Percentiles rank a stretch among this genome's conserved stretches.
Conservation (phyloP, 2,888 invertebrate genomes). For the Heliconius cydno region DNA sequence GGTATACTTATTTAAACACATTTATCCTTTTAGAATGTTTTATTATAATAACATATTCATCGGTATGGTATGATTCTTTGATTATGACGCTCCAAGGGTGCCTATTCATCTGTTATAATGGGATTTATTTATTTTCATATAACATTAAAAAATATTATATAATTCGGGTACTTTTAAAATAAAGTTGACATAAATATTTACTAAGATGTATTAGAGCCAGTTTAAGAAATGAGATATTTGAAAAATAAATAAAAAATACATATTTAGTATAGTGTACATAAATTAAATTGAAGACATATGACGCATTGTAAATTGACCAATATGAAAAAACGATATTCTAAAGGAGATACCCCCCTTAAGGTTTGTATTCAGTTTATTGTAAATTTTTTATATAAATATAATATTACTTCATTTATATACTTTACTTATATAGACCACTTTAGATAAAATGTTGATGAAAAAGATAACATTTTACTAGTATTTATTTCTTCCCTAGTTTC, state of each 20-base stretch:
- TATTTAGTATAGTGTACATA: neutral
- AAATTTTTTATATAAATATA: neutral
- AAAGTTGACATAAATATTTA: constrained; percentile 5
- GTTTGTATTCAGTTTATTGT: constrained; percentile 14
- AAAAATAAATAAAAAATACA: neutral
- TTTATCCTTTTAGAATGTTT: too few species aligned
- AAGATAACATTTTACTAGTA: neutral
- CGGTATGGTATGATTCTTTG: too few species aligned
- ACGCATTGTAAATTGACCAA: constrained; percentile 4
- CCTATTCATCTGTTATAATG: neutral
- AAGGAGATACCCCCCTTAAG: constrained; percentile 27
- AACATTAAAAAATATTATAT: neutral
- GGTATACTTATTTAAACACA: neutral
- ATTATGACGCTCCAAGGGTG: too few species aligned
- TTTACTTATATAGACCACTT: neutral
- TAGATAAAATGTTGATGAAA: too few species aligned
- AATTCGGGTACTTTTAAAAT: constrained; percentile 4
- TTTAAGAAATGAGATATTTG: neutral
- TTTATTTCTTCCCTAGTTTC: constrained; percentile 31
- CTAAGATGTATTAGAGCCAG: neutral
- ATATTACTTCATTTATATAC: neutral
- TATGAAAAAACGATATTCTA: constrained; percentile 32
- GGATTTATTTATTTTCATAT: neutral
- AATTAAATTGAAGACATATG: neutral
- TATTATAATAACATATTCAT: too few species aligned